phyloP scores from a whole-genome alignment of 37 sponge, comb jelly and placozoan genomes.

The Agelas oroides region DNA sequence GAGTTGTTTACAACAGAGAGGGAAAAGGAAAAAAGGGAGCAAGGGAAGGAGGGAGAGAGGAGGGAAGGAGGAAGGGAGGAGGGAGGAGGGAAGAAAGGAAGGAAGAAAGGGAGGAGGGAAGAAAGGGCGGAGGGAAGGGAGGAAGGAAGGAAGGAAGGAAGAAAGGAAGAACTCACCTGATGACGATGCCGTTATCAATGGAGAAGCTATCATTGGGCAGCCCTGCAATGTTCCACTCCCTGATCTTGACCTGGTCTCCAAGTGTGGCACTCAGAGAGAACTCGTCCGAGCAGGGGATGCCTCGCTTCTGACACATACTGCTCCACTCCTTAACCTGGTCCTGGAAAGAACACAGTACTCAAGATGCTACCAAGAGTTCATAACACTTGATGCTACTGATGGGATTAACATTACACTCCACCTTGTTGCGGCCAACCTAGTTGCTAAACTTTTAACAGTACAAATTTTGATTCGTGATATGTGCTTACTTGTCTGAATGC shows the following conservation, averaged over 20 bases:
- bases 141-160: too few species aligned
- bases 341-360: constrained; percentile 33
- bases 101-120: too few species aligned
- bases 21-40: too few species aligned
- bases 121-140: too few species aligned
- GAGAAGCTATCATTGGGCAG: constrained; percentile 97
- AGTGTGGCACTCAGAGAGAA: constrained; percentile 89
- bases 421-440: background rate
- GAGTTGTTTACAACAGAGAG: too few species aligned
- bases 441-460: background rate
- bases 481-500: constrained; percentile 83
- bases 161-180: constrained; percentile 45
- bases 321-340: constrained; percentile 86
- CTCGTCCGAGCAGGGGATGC: constrained; percentile 81
- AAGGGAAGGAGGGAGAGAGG: too few species aligned
- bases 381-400: background rate
- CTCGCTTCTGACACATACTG: constrained; percentile 62
- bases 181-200: constrained; percentile 95
- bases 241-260: constrained; percentile 91
- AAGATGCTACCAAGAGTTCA: too few species aligned
- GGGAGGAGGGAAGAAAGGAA: too few species aligned
- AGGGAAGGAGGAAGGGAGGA: too few species aligned
- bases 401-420: background rate
- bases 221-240: constrained; percentile 93
- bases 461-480: too few species aligned